Evolutionary conservation across 2,888 invertebrate genomes (phyloP).

Genomic region (Esperia sulphurella): DNA sequence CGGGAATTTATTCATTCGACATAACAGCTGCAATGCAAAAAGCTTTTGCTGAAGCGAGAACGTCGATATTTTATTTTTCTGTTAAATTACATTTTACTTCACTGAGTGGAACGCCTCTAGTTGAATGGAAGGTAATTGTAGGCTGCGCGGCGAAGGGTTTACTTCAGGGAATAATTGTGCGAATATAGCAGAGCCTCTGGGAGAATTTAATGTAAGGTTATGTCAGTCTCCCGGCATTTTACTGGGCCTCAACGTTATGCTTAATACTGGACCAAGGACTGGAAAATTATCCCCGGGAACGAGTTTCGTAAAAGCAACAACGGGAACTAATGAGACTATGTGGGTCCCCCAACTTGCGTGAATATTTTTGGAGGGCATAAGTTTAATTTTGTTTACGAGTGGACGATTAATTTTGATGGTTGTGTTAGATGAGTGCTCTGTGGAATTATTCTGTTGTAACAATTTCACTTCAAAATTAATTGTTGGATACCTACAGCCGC

Average conservation of each 20-base stretch:
- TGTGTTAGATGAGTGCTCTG: slow-evolving; percentile 32
- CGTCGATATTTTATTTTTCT: slow-evolving; percentile 67
- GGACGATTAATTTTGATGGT: slow-evolving; percentile 61
- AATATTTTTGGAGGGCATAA: slow-evolving; percentile 67
- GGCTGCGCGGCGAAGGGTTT: slow-evolving; percentile 66
- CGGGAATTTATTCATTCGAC: slow-evolving; percentile 27
- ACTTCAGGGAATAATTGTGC: slow-evolving; percentile 75
- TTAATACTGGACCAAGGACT: slow-evolving; percentile 66
- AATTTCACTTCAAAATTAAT: slow-evolving; percentile 4
- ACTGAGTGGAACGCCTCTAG: slow-evolving; percentile 46
- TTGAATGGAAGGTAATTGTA: slow-evolving; percentile 75
- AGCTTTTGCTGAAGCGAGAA: slow-evolving; percentile 45
- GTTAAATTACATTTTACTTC: slow-evolving; percentile 70
- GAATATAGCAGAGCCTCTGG: slow-evolving; percentile 68
- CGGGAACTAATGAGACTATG: slow-evolving; percentile 71
- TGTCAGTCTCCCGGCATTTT: slow-evolving; percentile 51
- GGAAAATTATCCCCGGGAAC: slow-evolving; percentile 70
- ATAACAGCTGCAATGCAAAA: slow-evolving; percentile 29
- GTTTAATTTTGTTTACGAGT: slow-evolving; percentile 62
- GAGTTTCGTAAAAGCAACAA: slow-evolving; percentile 70
- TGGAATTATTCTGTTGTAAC: slow-evolving; percentile 18
- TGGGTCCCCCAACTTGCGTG: slow-evolving; percentile 62
- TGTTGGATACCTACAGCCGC: background rate
- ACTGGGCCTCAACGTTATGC: slow-evolving; percentile 57
- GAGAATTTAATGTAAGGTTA: slow-evolving; percentile 74